phyloP scores from a whole-genome alignment of 2,113 vertebrate species.

The Echinops telfairi region DNA sequence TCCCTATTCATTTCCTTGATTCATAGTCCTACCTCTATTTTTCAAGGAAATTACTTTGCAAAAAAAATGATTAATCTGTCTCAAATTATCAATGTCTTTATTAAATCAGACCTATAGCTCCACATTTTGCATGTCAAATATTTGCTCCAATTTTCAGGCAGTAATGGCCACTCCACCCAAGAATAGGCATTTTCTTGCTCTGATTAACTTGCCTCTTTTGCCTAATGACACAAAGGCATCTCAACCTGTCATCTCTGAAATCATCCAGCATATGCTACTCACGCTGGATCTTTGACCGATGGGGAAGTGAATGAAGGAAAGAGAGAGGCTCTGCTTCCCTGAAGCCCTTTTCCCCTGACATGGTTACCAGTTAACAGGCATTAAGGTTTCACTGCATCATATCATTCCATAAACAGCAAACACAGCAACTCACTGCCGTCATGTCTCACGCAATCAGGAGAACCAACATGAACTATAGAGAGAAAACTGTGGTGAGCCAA shows the following conservation, averaged over 20 bases:
- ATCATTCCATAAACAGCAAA: neutral
- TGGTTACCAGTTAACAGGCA: slow-evolving; percentile 11
- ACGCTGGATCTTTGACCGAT: neutral
- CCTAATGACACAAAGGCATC: neutral
- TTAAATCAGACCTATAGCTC: slow-evolving; percentile 43
- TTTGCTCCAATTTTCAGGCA: slow-evolving; percentile 46
- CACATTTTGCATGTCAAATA: slow-evolving; percentile 63
- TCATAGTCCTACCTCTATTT: neutral
- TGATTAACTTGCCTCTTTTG: neutral
- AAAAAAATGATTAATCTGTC: neutral
- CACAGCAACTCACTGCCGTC: too few species aligned
- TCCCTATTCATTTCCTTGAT: slow-evolving; percentile 6
- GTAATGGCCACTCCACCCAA: neutral
- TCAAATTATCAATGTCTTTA: slow-evolving; percentile 25
- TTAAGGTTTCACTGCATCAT: neutral
- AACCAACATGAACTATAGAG: neutral
- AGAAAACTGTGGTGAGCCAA: slow-evolving; percentile 9
- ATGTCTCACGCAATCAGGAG: neutral
- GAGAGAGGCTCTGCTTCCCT: slow-evolving; percentile 4
- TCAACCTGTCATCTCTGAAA: slow-evolving; percentile 37
- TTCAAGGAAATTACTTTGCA: slow-evolving; percentile 38
- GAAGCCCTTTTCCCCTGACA: neutral
- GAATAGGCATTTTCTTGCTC: neutral
- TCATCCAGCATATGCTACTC: slow-evolving; percentile 4
- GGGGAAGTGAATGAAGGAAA: neutral